A percentile compares a stretch with the other conserved stretches of the same genome.
Conservation (phyloP, 2,888 invertebrate species). For the Meandrusa payeni region DNA sequence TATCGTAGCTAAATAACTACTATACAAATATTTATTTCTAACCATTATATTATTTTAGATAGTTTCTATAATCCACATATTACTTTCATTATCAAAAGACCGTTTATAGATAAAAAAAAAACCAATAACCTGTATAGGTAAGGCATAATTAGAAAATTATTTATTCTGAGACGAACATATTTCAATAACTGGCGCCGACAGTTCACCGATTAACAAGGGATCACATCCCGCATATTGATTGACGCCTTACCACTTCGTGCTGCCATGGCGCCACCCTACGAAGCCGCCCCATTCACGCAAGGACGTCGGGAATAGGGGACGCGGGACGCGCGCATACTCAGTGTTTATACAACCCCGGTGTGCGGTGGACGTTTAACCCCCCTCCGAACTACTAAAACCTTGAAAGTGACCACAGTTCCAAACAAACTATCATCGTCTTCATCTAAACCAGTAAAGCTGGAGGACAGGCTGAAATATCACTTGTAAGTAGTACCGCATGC, state of each 20-base stretch:
- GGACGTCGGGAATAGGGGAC: conserved; percentile 76
- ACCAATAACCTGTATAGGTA: too few species aligned
- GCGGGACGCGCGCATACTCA: conserved; percentile 70
- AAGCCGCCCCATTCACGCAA: conserved; percentile 73
- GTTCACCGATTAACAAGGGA: conserved; percentile 50
- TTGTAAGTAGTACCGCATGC: conserved; percentile 53
- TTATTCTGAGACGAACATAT: neutral
- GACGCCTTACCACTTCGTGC: conserved; percentile 68
- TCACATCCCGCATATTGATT: conserved; percentile 78
- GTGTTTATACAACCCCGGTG: conserved; percentile 57
- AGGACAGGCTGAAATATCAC: conserved; percentile 60
- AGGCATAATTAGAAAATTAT: too few species aligned
- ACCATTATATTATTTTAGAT: too few species aligned
- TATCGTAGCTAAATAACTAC: too few species aligned
- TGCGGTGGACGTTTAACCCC: conserved; percentile 53
- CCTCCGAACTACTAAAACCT: conserved; percentile 34
- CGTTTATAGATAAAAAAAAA: too few species aligned
- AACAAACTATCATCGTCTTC: conserved; percentile 29
- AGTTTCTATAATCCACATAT: too few species aligned
- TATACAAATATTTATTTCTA: too few species aligned
- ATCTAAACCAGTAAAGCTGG: conserved; percentile 48
- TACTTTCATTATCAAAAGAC: too few species aligned
- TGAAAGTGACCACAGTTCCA: conserved; percentile 42
- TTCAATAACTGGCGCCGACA: conserved; percentile 25
- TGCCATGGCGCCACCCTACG: conserved; percentile 71